Base-by-base conservation (phyloP, 2,113 vertebrate genomes). In the Macquaria australasica region DNA sequence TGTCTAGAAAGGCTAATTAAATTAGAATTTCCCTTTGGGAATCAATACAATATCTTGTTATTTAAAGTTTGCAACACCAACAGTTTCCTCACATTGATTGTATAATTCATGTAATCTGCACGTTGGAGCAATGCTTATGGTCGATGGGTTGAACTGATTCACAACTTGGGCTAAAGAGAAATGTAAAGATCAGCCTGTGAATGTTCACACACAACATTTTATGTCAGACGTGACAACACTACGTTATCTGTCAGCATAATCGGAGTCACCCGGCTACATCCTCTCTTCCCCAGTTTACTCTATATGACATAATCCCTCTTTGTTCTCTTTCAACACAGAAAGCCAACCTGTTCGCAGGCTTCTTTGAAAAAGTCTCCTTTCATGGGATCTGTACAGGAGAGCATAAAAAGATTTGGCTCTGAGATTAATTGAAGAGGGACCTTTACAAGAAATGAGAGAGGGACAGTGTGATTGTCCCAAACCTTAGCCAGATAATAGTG, bases 371-470 rank as follows among this genome's bases (percentile, higher is more conserved):
- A 81, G 75, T 66, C 78, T 86, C 83, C 82, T 92, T 91, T 93
- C 88, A 89, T 48, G 45, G 59, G 60, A 70, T 80, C 81, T 20
- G 73, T 90, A 90, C 90, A 91, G 88, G 77, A 90, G 41, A 89
- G 86, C 86, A 89, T 87, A 90, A 91, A 92, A 86, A 92, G 93
- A 95, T 94, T 88, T 77, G 73, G 89, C 88, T 87, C 90, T 20
- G 83, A 92, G 91, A 93, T 94, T 94, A 95, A 95, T 92, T 92
- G 92, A 94, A 94, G 91, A 88, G 89, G 83, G 87, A 89, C 90
- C 91, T 93, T 93, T 92, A 87, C 73, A 89, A 82, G 84, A 91
- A 92, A 91, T 89, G 83, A 87, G 83, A 81, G 81, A 82, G 64
- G 83, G 81, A 90, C 87, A 84, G 87, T 84, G 84, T 64, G 89